Evolutionary conservation across 2,888 invertebrate species (phyloP).

Genomic region (Hartigia nigra): DNA sequence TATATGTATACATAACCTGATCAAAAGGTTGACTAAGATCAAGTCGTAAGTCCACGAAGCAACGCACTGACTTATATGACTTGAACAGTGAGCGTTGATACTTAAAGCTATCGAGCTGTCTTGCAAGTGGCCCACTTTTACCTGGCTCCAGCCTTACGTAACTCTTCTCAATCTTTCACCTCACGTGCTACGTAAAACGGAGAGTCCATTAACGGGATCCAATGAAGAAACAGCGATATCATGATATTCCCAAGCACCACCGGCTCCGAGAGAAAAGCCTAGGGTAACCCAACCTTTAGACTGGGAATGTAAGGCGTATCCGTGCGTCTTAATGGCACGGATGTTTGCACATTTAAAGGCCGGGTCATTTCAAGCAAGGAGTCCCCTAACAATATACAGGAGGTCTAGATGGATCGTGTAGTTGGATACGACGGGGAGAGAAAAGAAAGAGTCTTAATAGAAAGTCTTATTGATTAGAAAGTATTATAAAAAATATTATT

Average conservation of each 20-base stretch:
- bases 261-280: background rate
- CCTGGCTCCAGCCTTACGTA: slow-evolving; percentile 20
- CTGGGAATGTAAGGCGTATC: background rate
- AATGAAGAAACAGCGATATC: slow-evolving; percentile 28
- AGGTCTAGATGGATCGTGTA: background rate
- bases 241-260: background rate
- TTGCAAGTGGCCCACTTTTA: slow-evolving; percentile 44
- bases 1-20: background rate
- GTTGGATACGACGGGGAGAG: background rate
- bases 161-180: slow-evolving; percentile 29
- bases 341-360: slow-evolving; percentile 4
- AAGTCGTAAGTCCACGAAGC: background rate
- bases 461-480: background rate
- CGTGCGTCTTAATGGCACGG: slow-evolving; percentile 1
- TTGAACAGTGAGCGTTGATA: background rate
- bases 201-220: slow-evolving; percentile 38
- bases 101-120: background rate
- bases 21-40: background rate
- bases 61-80: background rate
- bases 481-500: background rate
- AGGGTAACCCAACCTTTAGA: background rate
- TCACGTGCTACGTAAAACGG: slow-evolving; percentile 30
- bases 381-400: background rate
- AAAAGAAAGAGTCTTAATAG: background rate
- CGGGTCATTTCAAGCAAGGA: background rate